Evolutionary conservation across 53 echinoderm and acorn worm species (phyloP), one percentile per base, ranked within the genome.

Genomic region (Patiria pectinifera): DNA sequence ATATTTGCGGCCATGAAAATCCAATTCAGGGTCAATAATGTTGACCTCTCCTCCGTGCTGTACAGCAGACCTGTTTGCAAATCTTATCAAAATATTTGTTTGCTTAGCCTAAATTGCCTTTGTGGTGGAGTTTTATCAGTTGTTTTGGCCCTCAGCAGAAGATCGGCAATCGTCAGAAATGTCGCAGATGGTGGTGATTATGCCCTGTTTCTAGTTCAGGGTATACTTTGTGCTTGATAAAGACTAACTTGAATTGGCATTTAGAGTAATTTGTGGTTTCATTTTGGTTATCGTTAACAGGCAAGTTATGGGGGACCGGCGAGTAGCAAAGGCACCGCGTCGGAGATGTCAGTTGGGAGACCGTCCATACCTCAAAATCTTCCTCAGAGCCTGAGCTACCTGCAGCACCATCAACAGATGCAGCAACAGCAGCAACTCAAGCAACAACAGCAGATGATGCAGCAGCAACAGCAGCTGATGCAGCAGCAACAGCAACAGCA

Each of bases 351-450:
- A 46, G 82, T 78, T 63, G 85, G 91, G 6, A 76, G 95, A 21
- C 91, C 95, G 10, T 75, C 93, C 78, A 71, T 93, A 76, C 93
- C 95, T 59, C 95, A 95, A 89, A 93, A 87, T 48, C 88, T 93
- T 35, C 91, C 95, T 45, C 86, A 92, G 80, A 86, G 69, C 75
- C 59, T 87, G 35, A 78, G 48, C 4, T 87, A 87, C 87, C 87
- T 87, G 19, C 87, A 87, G 62, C 87, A 87, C 59, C 87, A 87
- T 18, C 87, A 87, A 16, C 77, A 49, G 6, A 71, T 75, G 78
- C 77, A 87, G 13, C 78, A 49, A 53, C 87, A 87, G 22, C 62
- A 60, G 45, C 87, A 78, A 22, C 75, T 66, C 3, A 21, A 44
- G 44, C 86, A 85, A 71, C 86, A 86, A 18, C 86, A 86, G 26